These are phyloP conservation scores for Zeugodacus cucurbitae DNA, from an alignment of 1,140 invertebrate species.

Conservation along the genomic window DNA sequence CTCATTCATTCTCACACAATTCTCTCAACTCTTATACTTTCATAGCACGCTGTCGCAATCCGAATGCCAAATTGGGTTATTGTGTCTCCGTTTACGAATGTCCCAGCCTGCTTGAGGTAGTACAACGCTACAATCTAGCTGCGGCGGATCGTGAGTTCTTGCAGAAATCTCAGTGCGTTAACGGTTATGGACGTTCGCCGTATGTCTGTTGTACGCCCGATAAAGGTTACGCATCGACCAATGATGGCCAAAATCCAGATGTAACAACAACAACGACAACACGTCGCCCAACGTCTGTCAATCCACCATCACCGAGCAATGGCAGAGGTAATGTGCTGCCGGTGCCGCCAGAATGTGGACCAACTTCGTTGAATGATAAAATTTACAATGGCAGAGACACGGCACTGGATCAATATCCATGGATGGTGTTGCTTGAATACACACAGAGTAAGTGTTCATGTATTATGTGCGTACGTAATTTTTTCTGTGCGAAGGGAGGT, in stretches of 20 bases:
- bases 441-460: conserved; percentile 50
- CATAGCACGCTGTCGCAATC: conserved; percentile 52
- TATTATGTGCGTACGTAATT: neutral
- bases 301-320: conserved; percentile 34
- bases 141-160: conserved; percentile 50
- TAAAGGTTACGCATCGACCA: conserved; percentile 33
- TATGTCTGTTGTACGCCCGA: conserved; percentile 58
- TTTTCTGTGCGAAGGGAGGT: no score
- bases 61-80: conserved; percentile 51
- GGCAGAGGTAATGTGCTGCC: conserved; percentile 50
- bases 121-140: conserved; percentile 44
- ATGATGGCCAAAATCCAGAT: neutral
- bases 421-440: conserved; percentile 74
- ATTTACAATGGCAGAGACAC: conserved; percentile 65
- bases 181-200: conserved; percentile 52
- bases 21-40: neutral
- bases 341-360: conserved; percentile 53
- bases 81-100: conserved; percentile 61
- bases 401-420: conserved; percentile 69
- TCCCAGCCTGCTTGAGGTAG: conserved; percentile 47
- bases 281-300: neutral
- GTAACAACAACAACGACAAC: conserved; percentile 39
- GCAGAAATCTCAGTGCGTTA: conserved; percentile 50
- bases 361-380: conserved; percentile 50
- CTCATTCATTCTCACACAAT: neutral